Conservation (phyloP, 1,140 invertebrate species). For the Drosophila orosa region DNA sequence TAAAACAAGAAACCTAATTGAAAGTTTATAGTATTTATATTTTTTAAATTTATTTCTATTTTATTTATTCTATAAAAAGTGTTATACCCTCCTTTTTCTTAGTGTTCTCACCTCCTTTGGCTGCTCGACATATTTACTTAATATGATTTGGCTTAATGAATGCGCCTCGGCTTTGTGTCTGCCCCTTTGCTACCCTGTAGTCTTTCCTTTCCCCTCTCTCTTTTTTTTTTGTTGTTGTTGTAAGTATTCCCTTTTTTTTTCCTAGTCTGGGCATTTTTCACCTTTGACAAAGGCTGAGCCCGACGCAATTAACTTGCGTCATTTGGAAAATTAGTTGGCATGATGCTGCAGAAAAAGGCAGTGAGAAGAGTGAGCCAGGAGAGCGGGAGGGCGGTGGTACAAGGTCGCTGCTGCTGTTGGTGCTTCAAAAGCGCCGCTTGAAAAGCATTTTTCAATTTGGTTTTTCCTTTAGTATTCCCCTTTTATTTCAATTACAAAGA, state of each 20-base stretch:
- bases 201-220: constrained; percentile 18
- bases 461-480: constrained; percentile 31
- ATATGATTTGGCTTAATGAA: constrained; percentile 78
- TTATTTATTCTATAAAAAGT: no score
- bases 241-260: constrained; percentile 17
- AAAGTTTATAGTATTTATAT: not conserved
- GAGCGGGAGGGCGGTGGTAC: constrained; percentile 8
- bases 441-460: constrained; percentile 61
- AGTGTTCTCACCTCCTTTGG: constrained; percentile 10
- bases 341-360: constrained; percentile 68
- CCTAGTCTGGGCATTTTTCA: constrained; percentile 62
- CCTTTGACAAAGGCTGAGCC: constrained; percentile 69
- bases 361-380: constrained; percentile 1
- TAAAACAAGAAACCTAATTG: not conserved
- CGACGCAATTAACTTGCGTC: constrained; percentile 75
- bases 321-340: constrained; percentile 80
- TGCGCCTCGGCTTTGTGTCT: constrained; percentile 49
- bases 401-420: constrained; percentile 65
- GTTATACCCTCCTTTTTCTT: not conserved
- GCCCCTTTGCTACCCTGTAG: constrained; percentile 20
- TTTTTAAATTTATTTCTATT: not conserved
- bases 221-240: not conserved
- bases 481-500: constrained; percentile 53
- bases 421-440: constrained; percentile 67
- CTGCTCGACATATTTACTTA: constrained; percentile 67